Evolutionary conservation across 1,140 invertebrate genomes (phyloP).

Genomic region (Camponotus vicinus): DNA sequence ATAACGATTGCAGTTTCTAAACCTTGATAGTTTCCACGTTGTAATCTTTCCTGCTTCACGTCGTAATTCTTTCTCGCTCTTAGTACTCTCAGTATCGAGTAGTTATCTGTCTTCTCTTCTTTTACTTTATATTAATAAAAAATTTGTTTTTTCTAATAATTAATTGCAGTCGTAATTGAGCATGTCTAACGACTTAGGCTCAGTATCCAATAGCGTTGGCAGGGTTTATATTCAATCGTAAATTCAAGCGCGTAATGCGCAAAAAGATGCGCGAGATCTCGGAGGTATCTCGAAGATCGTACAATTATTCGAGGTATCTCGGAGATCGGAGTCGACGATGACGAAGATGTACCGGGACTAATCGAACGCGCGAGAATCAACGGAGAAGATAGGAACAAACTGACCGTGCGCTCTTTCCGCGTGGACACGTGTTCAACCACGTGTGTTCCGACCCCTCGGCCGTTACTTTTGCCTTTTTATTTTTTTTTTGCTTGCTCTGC

Average conservation of each 20-base stretch:
- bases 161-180: not conserved
- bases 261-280: not conserved
- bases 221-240: conserved; percentile 7
- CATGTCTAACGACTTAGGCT: not conserved
- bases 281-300: not conserved
- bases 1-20: conserved; percentile 3
- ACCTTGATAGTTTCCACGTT: not conserved
- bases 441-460: conserved; percentile 75
- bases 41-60: not conserved
- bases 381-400: conserved; percentile 59
- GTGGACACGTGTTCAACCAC: conserved; percentile 83
- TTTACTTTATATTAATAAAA: conserved; percentile 3
- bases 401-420: conserved; percentile 23
- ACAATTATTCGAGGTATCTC: not conserved
- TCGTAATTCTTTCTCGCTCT: not conserved
- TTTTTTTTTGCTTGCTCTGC: conserved; percentile 30
- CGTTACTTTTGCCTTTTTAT: conserved; percentile 67
- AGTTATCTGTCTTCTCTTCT: not conserved
- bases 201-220: not conserved
- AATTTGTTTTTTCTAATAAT: not conserved
- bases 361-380: conserved; percentile 57
- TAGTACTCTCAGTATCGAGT: not conserved
- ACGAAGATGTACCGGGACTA: conserved; percentile 51
- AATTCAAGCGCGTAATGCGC: conserved; percentile 24
- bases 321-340: conserved; percentile 19